A percentile compares a stretch with the other conserved stretches of the same genome.
phyloP scores from a whole-genome alignment of 2,888 invertebrate species.

The Drosophila koepferae region DNA sequence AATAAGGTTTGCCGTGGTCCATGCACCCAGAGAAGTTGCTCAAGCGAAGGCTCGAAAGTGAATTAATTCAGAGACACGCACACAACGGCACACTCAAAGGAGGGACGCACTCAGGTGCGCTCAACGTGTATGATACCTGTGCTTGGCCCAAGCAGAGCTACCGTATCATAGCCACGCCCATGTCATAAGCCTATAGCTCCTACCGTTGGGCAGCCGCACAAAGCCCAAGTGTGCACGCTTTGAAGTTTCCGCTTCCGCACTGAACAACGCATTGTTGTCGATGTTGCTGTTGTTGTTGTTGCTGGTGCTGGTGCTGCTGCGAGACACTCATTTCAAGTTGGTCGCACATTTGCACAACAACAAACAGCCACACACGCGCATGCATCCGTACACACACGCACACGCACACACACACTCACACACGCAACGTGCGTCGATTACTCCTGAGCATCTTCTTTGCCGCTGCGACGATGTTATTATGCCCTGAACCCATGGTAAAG shows the following conservation, averaged over 20 bases:
- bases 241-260: slow-evolving; percentile 78
- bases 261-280: slow-evolving; percentile 64
- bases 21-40: slow-evolving; percentile 17
- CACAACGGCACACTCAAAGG: background rate
- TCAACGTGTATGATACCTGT: slow-evolving; percentile 15
- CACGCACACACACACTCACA: background rate
- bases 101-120: slow-evolving; percentile 48
- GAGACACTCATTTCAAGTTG: slow-evolving; percentile 76
- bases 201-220: slow-evolving; percentile 61
- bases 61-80: slow-evolving; percentile 67
- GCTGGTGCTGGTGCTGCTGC: slow-evolving; percentile 25
- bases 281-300: slow-evolving; percentile 15
- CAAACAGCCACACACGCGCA: slow-evolving; percentile 29
- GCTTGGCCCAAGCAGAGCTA: slow-evolving; percentile 11
- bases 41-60: slow-evolving; percentile 47
- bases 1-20: slow-evolving; percentile 50
- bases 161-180: slow-evolving; percentile 13
- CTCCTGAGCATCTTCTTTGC: slow-evolving; percentile 35
- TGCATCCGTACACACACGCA: slow-evolving; percentile 1
- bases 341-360: slow-evolving; percentile 60
- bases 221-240: slow-evolving; percentile 72
- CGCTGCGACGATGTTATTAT: slow-evolving; percentile 26
- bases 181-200: slow-evolving; percentile 22
- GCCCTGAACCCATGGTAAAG: background rate
- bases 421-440: slow-evolving; percentile 23